Evolutionary conservation across 2,113 vertebrate species (phyloP), one percentile per base, ranked within the genome.

Genomic region (Aepyceros melampus): DNA sequence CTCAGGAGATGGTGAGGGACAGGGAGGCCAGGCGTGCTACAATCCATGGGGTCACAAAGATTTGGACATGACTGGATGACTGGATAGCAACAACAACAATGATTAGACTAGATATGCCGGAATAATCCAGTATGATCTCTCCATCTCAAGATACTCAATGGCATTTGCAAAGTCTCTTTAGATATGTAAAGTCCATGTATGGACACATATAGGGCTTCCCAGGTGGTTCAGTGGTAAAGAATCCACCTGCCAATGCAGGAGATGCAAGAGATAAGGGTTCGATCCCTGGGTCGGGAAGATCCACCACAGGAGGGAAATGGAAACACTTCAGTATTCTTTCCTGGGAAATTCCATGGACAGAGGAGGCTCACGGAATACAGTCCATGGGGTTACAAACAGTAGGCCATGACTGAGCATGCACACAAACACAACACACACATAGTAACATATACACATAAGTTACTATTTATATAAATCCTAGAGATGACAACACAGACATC

Each of bases 21-120:
- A 23, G 2, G 67, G 67, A 74, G 19, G 19, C 2, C 67, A 40
- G 11, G 67, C 5, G 0, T 74, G 10, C 19, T 74, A 21, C n/a
- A 74, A 6, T 40, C 19, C 19, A 25, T 74, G 67, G 10, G n/a
- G 19, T 71, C 10, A 12, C n/a, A 74, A 74, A 74, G n/a, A 25
- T 23, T 40, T 40, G 19, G 67, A 74, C 19, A 74, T 0, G 0
- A 74, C 19, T 71, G n/a, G 67, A 36, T 40, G n/a, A 23, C n/a
- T 71, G n/a, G 67, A 71, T 19, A 13, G 10, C 19, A 40, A 36
- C n/a, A 36, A 67, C 16, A 67, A 23, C n/a, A 71, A 40, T 6
- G 3, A 91, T 64, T 85, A 89, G 15, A 81, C 25, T 55, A 31
- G 1, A 13, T 9, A 21, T 11, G 12, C 7, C 8, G 36, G 15